Evolutionary conservation across 2,888 invertebrate species (phyloP), one percentile per base, ranked within the genome.

Genomic region (Drosophila neonasuta): DNA sequence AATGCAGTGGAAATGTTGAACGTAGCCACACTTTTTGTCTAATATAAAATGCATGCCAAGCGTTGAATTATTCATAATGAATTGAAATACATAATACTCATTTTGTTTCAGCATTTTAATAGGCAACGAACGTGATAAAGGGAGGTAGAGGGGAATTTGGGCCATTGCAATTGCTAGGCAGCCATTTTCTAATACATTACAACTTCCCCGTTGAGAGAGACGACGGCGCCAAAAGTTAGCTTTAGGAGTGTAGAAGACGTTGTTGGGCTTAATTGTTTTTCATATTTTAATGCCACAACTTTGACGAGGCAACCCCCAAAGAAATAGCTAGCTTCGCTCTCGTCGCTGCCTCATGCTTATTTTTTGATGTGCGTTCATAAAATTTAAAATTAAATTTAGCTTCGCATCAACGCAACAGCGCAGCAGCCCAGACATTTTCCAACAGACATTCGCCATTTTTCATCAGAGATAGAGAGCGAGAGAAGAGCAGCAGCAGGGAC

Each of bases 51-150:
- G 75, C 83, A 88, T 78, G 63, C 79, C 56, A 62, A 68, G 68
- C 63, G 77, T 78, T 88, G 88, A 86, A 88, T 88, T 74, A 88
- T 88, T 82, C 88, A 88, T 80, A 60, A 78, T 76, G 84, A 83
- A 80, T 81, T 84, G 86, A 79, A 87, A 84, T 86, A 86, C 86
- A 87, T 86, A 83, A 80, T 80, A 86, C 81, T 87, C 84, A 79
- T 86, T 86, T 86, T 86, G 80, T 72, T 77, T 46, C 68, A 69
- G 64, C 68, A 80, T 74, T 83, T 78, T 62, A 69, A 77, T 74
- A 66, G 45, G 61, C 39, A 34, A 49, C 15, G 39, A 54, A 2
- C 3, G 36, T 17, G 3, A 7, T 10, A 8, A 13, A 5, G 0
- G 5, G 17, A 13, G 13, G 8, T 2, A 32, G 20, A 10, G n/a